phyloP scores from a whole-genome alignment of 1,140 invertebrate species.

The Chrysopa pallens region DNA sequence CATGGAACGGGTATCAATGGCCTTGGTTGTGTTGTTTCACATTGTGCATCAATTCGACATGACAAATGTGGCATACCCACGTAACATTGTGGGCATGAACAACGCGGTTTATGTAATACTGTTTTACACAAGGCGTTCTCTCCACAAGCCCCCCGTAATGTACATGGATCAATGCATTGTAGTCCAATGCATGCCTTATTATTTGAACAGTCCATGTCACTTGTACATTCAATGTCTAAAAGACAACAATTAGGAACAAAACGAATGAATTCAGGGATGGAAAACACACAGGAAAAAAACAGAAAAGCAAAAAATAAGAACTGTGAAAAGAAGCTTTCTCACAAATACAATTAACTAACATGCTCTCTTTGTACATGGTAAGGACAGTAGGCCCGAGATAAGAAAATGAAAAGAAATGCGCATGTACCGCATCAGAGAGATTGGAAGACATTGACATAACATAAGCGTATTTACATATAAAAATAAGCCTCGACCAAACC shows the following conservation, averaged over 20 bases:
- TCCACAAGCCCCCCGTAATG: conserved; percentile 69
- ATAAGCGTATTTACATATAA: too few relatives aligned
- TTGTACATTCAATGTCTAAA: conserved; percentile 74
- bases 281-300: conserved; percentile 37
- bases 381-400: conserved; percentile 19
- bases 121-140: conserved; percentile 73
- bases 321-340: conserved; percentile 58
- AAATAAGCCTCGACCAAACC: too few relatives aligned
- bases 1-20: conserved; percentile 32
- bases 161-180: conserved; percentile 77
- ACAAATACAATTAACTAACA: conserved; percentile 27
- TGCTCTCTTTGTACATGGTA: conserved; percentile 46
- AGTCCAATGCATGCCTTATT: conserved; percentile 78
- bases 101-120: conserved; percentile 62
- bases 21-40: conserved; percentile 33
- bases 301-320: conserved; percentile 53
- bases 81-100: conserved; percentile 74
- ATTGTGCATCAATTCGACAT: conserved; percentile 59
- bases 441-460: conserved; percentile 7
- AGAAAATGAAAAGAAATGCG: conserved; percentile 20
- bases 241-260: conserved; percentile 8
- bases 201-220: conserved; percentile 74
- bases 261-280: conserved; percentile 4
- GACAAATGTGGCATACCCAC: conserved; percentile 56
- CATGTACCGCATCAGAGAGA: conserved; percentile 15